Percentiles rank a stretch among this genome's conserved stretches.
phyloP scores from a whole-genome alignment of 2,797 vertebrate genomes.

The Amblyraja radiata region DNA sequence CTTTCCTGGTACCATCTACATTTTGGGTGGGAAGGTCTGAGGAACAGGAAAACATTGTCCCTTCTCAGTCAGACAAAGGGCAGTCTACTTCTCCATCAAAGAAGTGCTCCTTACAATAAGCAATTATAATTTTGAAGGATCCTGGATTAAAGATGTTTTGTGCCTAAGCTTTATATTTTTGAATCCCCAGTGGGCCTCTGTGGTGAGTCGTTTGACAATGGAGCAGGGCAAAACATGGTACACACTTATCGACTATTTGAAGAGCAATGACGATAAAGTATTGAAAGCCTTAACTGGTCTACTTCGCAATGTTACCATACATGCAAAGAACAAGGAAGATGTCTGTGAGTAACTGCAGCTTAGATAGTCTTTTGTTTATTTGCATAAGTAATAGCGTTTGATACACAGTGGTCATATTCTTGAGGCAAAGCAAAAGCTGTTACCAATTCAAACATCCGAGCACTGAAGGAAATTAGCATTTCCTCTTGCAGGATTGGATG shows the following conservation, averaged over 20 bases:
- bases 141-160: background rate
- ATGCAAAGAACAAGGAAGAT: slow-evolving; percentile 71
- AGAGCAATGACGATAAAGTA: slow-evolving; percentile 65
- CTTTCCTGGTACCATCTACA: too few species aligned
- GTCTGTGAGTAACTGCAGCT: slow-evolving; percentile 67
- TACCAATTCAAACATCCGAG: background rate
- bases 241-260: slow-evolving; percentile 64
- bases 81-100: too few species aligned
- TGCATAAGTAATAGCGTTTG: background rate
- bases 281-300: slow-evolving; percentile 81
- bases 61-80: too few species aligned
- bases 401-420: background rate
- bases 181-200: slow-evolving; percentile 69
- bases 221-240: slow-evolving; percentile 79
- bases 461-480: background rate
- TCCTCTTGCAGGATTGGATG: background rate
- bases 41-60: too few species aligned
- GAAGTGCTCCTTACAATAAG: too few species aligned
- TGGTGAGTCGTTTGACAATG: slow-evolving; percentile 75
- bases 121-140: too few species aligned
- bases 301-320: slow-evolving; percentile 81
- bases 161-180: background rate
- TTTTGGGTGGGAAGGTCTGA: too few species aligned
- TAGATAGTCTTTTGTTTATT: background rate
- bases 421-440: background rate